Evolutionary conservation across 2,888 invertebrate species (phyloP), one percentile per base, ranked within the genome.

Genomic region (Pocota personata): DNA sequence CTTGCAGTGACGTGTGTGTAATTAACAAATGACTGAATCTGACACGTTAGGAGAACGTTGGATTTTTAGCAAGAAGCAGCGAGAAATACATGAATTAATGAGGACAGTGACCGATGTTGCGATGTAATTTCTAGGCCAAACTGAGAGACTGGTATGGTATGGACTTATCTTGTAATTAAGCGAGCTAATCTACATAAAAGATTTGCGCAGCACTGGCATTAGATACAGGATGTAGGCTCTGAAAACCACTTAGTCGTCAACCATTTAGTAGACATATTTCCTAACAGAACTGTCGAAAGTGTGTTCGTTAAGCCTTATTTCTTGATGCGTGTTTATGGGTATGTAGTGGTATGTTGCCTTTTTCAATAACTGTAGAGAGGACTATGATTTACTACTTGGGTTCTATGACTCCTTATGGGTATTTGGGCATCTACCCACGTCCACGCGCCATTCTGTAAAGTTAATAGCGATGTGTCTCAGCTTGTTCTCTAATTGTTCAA

Each of bases 11-110:
- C 46, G 21, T 16, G 32, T n/a, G 46, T 37, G 69, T 57, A 57
- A 30, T 69, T 69, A 57, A 16, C 19, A 69, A 69, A 43, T 57
- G 30, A 69, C 24, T 57, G 40, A 57, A 43, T 30, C 57, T 69
- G 55, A 57, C 19, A 43, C 43, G 43, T 69, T 69, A 30, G 55
- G 16, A 52, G 62, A 62, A 62, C n/a, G 14, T 7, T 62, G 30
- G 21, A 12, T 27, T 12, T 1, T 27, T 35, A 27, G 4, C n/a
- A n/a, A n/a, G n/a, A 24, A 24, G 4, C 24, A 64, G 48, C n/a
- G 30, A 43, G 32, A 30, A 66, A 32, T 27, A 40, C 67, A 14
- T 21, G 40, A 69, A 43, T 57, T 55, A 69, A 69, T 57, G 69
- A 19, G 69, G 30, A 27, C 57, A 32, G 43, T 69, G 69, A 69